A percentile compares a stretch with the other conserved stretches of the same genome.
Evolutionary conservation across 2,797 vertebrate genomes (phyloP).

Genomic region (Danio albolineatus): DNA sequence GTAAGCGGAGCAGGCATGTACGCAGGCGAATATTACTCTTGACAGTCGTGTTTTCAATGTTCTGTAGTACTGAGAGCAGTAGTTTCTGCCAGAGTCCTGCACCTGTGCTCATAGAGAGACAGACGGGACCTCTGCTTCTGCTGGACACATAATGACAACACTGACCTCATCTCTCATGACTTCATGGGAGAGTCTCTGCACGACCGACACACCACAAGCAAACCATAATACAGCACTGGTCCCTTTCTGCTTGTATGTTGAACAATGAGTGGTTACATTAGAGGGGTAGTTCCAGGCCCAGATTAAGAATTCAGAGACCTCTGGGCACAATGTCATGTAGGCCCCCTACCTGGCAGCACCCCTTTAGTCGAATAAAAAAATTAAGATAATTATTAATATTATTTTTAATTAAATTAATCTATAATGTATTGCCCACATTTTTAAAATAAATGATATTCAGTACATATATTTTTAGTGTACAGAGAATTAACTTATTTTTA

Average conservation of each 20-base stretch:
- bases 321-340: too few relatives aligned
- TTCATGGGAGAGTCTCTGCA: conserved; percentile 58
- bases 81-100: conserved; percentile 21
- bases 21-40: conserved; percentile 25
- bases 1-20: conserved; percentile 8
- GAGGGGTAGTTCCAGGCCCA: too few relatives aligned
- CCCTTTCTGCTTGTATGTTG: neutral
- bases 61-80: neutral
- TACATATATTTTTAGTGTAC: too few relatives aligned
- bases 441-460: too few relatives aligned
- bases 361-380: too few relatives aligned
- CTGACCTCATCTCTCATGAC: conserved; percentile 60
- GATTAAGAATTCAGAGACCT: too few relatives aligned
- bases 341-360: too few relatives aligned
- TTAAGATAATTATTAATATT: too few relatives aligned
- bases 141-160: conserved; percentile 49
- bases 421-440: too few relatives aligned
- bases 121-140: conserved; percentile 36
- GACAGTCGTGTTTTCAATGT: conserved; percentile 28
- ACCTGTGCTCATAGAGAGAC: conserved; percentile 43
- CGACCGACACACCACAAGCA: conserved; percentile 45
- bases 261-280: neutral
- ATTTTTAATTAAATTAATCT: too few relatives aligned
- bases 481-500: too few relatives aligned
- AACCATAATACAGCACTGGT: neutral